These are phyloP conservation scores for Sinocyclocheilus maitianheensis DNA, from an alignment of 2,113 vertebrate genomes.

Conservation along the genomic window DNA sequence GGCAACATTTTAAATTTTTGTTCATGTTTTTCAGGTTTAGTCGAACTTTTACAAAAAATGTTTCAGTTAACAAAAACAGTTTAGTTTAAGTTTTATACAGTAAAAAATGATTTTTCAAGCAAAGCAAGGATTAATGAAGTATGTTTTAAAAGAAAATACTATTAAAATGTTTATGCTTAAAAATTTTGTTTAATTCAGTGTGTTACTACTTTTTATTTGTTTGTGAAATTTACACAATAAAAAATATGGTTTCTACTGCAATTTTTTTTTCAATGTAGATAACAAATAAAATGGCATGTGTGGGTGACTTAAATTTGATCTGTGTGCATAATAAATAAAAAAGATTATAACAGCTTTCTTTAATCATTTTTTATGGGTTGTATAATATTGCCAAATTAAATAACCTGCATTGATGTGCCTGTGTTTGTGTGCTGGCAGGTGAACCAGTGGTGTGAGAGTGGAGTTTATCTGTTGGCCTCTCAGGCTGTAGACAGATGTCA, in stretches of 20 bases:
- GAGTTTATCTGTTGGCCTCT: conserved; percentile 93
- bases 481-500: conserved; percentile 96
- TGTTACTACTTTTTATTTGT: neutral
- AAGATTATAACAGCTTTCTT: neutral
- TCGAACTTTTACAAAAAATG: neutral
- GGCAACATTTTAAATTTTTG: too few species aligned
- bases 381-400: neutral
- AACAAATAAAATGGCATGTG: neutral
- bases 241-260: too few species aligned
- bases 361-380: neutral
- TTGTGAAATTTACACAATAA: too few species aligned
- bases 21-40: too few species aligned
- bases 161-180: too few species aligned
- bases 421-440: conserved; percentile 73
- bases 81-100: neutral
- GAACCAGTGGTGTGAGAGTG: conserved; percentile 91
- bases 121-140: too few species aligned
- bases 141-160: too few species aligned
- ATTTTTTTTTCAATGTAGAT: neutral
- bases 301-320: neutral
- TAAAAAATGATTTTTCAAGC: too few species aligned
- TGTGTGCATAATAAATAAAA: neutral
- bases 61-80: neutral
- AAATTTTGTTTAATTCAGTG: too few species aligned
- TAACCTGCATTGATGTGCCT: neutral